Percentiles rank a stretch among this genome's conserved stretches.
These are phyloP conservation scores for Telenomus remus DNA, from an alignment of 1,140 invertebrate genomes.

Conservation along the genomic window DNA sequence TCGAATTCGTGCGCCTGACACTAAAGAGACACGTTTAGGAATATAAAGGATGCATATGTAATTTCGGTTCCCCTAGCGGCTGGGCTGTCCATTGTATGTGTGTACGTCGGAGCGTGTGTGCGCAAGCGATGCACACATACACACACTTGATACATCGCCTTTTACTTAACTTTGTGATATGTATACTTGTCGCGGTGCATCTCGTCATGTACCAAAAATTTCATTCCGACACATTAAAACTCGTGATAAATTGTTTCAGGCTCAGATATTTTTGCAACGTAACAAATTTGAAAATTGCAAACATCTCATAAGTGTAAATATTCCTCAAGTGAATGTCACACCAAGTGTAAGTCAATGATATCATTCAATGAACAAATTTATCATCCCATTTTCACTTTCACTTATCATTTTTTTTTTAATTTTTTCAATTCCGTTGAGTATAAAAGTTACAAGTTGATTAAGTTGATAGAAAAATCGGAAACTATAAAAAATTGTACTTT, in stretches of 20 bases:
- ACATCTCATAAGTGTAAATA: constrained; percentile 11
- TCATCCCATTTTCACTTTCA: no score
- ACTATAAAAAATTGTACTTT: no score
- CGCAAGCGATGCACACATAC: no score
- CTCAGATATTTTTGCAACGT: constrained; percentile 33
- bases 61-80: constrained; percentile 14
- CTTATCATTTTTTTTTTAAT: no score
- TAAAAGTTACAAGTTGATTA: no score
- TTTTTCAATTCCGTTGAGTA: no score
- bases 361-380: background rate
- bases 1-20: background rate
- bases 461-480: no score
- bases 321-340: background rate
- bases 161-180: constrained; percentile 38
- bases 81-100: background rate
- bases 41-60: constrained; percentile 21
- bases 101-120: no score
- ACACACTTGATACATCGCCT: constrained; percentile 24
- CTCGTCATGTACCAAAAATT: constrained; percentile 26
- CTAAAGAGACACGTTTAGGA: constrained; percentile 11
- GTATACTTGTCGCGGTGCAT: constrained; percentile 18
- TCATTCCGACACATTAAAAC: constrained; percentile 25
- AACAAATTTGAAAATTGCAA: constrained; percentile 1
- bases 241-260: constrained; percentile 30
- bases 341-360: no score